Base-by-base conservation (phyloP, 2,113 vertebrate genomes). In the Dromiciops gliroides region DNA sequence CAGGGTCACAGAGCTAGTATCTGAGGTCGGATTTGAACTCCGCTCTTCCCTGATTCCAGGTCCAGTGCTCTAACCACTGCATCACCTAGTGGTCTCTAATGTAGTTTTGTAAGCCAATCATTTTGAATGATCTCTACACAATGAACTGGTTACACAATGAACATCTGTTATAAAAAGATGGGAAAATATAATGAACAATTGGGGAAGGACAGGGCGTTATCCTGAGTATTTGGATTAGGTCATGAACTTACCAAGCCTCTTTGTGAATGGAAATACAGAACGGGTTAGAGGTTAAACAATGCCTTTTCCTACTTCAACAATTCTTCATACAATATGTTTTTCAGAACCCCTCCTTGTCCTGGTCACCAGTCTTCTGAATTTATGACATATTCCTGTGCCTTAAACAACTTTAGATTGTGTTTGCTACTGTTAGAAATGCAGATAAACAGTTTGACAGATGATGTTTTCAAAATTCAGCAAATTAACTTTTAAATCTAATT, bases 391-490 rank as follows among this genome's bases (percentile, higher is more conserved):
- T 83, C n/a, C 6, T 83, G 44, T 83, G n/a, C 2, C 67, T 8
- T 8, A 75, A 48, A 91, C 90, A 91, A 44, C 19, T 75, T 91
- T 89, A 56, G 56, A 94, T 75, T 26, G 2, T 51, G 92, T 56
- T 93, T 95, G 44, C 60, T 83, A 22, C 48, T 75, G 14, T 91
- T 48, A 6, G 50, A 94, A 67, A 91, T n/a, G 94, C n/a, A 89
- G 56, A 90, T 83, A 91, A 94, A 83, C 6, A 93, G 37, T 93
- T 91, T 94, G 8, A 92, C 19, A 83, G 24, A 24, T 91, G 19
- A 51, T 50, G 23, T 26, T 51, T 28, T 51, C 11, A 2, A 31
- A 56, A 24, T 67, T 44, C 48, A 47, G 88, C 95, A 89, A 23
- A 91, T 53, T 83, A 50, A 14, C 47, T n/a, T 23, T 48, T 44